These are phyloP conservation scores for Perodicticus potto DNA, from an alignment of 2,797 vertebrate genomes.

Conservation along the genomic window DNA sequence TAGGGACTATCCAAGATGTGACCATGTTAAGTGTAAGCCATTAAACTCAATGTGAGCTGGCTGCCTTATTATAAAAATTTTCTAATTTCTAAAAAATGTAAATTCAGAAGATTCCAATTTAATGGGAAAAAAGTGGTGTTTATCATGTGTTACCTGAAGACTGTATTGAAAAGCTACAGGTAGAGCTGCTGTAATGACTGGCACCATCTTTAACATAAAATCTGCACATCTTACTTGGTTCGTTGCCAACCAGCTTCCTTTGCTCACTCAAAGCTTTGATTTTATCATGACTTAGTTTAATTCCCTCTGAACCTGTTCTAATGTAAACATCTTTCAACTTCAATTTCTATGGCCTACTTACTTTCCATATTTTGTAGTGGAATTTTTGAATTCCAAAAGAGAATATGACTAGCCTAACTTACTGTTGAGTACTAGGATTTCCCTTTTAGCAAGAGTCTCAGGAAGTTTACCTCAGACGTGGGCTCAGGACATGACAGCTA, in stretches of 20 bases:
- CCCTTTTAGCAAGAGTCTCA: background rate
- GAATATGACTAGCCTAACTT: background rate
- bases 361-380: background rate
- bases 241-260: background rate
- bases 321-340: background rate
- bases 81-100: slow-evolving; percentile 40
- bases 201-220: background rate
- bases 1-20: background rate
- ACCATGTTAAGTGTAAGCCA: background rate
- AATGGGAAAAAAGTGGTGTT: background rate
- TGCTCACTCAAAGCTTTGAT: background rate
- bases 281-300: background rate
- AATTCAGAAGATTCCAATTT: background rate
- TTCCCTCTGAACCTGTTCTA: background rate
- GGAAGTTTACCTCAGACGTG: background rate
- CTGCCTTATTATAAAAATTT: background rate
- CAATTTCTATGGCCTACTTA: background rate
- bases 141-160: background rate
- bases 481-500: background rate
- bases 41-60: background rate
- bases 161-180: background rate
- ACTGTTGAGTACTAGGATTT: background rate
- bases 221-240: background rate
- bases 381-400: slow-evolving; percentile 22
- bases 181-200: background rate